Evolutionary conservation across 2,797 vertebrate genomes (phyloP), one percentile per base, ranked within the genome.

Genomic region (Pseudochromis fuscus): DNA sequence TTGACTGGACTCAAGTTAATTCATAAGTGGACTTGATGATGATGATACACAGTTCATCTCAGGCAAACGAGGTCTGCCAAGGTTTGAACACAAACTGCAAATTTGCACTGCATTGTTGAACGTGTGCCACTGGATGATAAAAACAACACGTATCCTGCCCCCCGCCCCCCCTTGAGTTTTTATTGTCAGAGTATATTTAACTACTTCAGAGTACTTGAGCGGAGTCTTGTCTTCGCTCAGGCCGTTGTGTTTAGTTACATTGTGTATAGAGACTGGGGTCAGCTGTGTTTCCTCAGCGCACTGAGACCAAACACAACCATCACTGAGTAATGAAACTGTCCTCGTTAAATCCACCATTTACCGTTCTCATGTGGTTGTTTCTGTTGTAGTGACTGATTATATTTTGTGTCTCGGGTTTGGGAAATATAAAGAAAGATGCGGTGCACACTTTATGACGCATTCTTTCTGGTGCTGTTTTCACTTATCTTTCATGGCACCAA

Each of bases 301-400:
- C n/a, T 19, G 58, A 82, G 72, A 83, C 69, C 79, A 78, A 91
- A 91, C 78, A 85, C 68, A 78, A 76, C 63, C 74, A 90, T 81
- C 75, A 80, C 77, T 70, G 77, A 81, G 75, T 85, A 71, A 90
- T 88, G 71, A 90, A 90, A 88, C 81, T 82, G 80, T 84, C 82
- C 66, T 81, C 58, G 82, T 92, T 74, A 88, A 85, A 82, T 79
- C 58, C 59, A 64, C 53, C 25, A 69, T 89, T 89, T 81, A 75
- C 57, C 64, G 27, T 55, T 68, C 72, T 71, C 67, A 13, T 40
- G 49, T 28, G 51, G 59, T 55, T 50, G 21, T 67, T 68, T 53
- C 75, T 65, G 59, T 73, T 51, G 30, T 33, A 15, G 50, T 37
- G 60, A 23, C 59, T 59, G 42, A 66, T 81, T 75, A 35, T 50